phyloP scores from a whole-genome alignment of 2,888 invertebrate genomes.

The Digitonthophagus gazella region DNA sequence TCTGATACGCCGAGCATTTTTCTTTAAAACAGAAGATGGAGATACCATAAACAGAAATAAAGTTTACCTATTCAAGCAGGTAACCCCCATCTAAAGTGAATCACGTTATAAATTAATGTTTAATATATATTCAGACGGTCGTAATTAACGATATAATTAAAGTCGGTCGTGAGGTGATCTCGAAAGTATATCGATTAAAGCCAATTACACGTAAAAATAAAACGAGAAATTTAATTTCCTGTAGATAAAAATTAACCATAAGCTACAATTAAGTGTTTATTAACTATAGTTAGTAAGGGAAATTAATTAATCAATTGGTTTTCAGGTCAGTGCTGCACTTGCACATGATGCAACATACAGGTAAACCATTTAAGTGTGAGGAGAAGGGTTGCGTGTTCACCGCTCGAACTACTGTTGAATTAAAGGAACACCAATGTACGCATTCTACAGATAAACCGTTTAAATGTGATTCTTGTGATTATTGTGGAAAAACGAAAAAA shows the following conservation, averaged over 20 bases:
- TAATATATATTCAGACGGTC: slow-evolving; percentile 14
- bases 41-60: background rate
- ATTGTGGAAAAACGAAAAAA: slow-evolving; percentile 56
- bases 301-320: background rate
- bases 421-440: slow-evolving; percentile 56
- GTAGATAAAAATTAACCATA: too few species aligned
- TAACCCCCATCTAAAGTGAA: too few species aligned
- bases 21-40: background rate
- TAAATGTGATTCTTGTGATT: slow-evolving; percentile 55
- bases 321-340: slow-evolving; percentile 59
- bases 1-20: background rate
- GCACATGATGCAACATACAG: slow-evolving; percentile 60
- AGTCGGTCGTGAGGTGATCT: background rate
- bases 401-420: slow-evolving; percentile 56
- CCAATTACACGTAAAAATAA: slow-evolving; percentile 13
- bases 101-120: slow-evolving; percentile 18
- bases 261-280: background rate
- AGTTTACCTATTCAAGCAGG: too few species aligned
- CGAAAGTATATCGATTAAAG: slow-evolving; percentile 10
- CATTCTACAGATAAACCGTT: slow-evolving; percentile 56
- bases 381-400: slow-evolving; percentile 58
- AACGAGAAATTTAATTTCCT: too few species aligned
- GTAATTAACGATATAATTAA: slow-evolving; percentile 12
- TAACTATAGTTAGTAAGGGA: too few species aligned
- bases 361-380: slow-evolving; percentile 57